These are phyloP conservation scores for Neolamprologus sp. DNA, from an alignment of 2,113 vertebrate species.

Conservation along the genomic window DNA sequence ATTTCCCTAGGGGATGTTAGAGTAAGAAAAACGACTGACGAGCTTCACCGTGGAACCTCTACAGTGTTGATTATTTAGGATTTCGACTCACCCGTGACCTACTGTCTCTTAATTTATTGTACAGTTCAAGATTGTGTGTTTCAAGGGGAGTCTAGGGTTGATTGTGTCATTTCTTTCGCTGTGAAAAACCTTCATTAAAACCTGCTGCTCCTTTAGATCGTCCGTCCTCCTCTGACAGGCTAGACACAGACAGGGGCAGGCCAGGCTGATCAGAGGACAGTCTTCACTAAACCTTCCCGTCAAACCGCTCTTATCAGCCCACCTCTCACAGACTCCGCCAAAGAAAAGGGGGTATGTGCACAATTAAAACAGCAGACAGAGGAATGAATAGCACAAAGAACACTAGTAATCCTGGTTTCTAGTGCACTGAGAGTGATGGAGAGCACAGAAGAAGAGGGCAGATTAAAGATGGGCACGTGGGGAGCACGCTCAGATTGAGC, in stretches of 20 bases:
- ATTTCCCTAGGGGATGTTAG: background rate
- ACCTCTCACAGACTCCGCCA: background rate
- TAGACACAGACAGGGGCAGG: background rate
- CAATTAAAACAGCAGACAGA: constrained; percentile 42
- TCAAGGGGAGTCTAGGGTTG: background rate
- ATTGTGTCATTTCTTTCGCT: background rate
- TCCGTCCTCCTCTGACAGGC: background rate
- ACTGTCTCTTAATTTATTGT: background rate
- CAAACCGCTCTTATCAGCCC: constrained; percentile 7
- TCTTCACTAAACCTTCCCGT: background rate
- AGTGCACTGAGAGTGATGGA: background rate
- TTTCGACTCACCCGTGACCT: background rate
- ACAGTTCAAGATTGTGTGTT: background rate
- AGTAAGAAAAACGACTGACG: background rate
- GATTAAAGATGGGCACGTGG: constrained; percentile 46
- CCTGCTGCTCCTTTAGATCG: background rate
- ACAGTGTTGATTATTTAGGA: background rate
- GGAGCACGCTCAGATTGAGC: constrained; percentile 26
- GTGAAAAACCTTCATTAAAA: background rate
- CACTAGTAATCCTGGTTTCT: constrained; percentile 48
- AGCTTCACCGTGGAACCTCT: background rate
- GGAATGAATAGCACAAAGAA: constrained; percentile 45
- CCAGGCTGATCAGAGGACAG: background rate
- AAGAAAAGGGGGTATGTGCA: background rate
- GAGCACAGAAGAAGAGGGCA: constrained; percentile 1